Evolutionary conservation across 2,797 vertebrate genomes (phyloP), one percentile per base, ranked within the genome.

Genomic region (Crenichthys baileyi): DNA sequence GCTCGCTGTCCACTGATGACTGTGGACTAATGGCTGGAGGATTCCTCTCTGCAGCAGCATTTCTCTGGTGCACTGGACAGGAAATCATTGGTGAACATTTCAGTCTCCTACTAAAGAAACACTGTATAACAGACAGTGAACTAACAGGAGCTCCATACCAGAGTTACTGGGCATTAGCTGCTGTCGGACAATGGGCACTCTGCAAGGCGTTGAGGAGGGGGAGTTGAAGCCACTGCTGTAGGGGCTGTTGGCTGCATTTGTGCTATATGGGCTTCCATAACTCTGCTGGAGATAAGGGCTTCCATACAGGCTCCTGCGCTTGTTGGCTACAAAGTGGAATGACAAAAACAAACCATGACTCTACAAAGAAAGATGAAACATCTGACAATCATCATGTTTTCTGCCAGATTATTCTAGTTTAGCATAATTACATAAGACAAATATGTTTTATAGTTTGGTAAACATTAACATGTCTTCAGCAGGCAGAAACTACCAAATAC

Each of bases 151-250:
- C 24, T 0, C 0, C 83, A 73, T 92, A 99, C 98, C 96, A 96
- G 97, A 93, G 89, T 96, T 97, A 82, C 95, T 95, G 76, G 97
- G 96, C 95, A 98, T 95, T 87, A 98, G 95, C 48, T 98, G 95
- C 92, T 99, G 98, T 94, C 98, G 97, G 82, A 96, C 96, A 26
- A 96, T 92, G 87, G 97, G 97, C 93, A 96, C 96, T 93, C 96
- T 96, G 84, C 96, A 93, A 68, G 97, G 97, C 73, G 97, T 99
- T 73, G 98, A 97, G 78, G 97, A 98, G 53, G 98, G 98, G 75
- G 98, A 99, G 92, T 97, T 99, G 92, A 98, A 99, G 86, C 97
- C 97, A 75, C 98, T 99, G 95, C 96, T 98, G 86, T 98, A 99
- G 1, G 98, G 98, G 80, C 98, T 99, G 92, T 95, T 96, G 81